phyloP scores from a whole-genome alignment of 2,113 vertebrate species.

The Thryonomys swinderianus region DNA sequence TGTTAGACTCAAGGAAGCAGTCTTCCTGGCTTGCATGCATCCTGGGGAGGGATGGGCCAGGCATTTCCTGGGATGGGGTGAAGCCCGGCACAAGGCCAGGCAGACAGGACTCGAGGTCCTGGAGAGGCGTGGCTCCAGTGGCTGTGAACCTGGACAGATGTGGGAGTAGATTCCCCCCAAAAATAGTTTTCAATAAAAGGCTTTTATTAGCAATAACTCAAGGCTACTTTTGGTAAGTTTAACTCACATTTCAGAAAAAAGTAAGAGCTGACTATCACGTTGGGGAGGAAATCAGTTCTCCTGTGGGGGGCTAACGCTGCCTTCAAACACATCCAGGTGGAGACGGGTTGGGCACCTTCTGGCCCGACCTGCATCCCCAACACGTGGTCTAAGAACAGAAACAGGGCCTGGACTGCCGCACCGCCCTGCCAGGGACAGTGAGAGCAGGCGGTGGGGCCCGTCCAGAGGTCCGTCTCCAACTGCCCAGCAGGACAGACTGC shows the following conservation, averaged over 20 bases:
- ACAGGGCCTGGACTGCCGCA: background rate
- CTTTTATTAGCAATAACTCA: background rate
- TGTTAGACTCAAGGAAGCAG: background rate
- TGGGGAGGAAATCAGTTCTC: background rate
- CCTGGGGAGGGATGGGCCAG: background rate
- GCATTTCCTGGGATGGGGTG: accelerated
- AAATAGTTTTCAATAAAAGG: background rate
- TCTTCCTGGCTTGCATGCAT: background rate
- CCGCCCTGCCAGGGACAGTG: background rate
- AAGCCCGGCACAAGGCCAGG: accelerated
- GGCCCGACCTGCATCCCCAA: background rate
- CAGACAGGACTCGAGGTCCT: accelerated
- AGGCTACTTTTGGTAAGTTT: background rate
- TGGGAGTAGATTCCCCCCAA: background rate
- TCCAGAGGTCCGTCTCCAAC: background rate
- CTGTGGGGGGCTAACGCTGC: background rate
- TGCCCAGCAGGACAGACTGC: accelerated
- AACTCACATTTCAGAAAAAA: background rate
- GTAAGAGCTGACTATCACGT: accelerated
- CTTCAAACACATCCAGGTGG: background rate
- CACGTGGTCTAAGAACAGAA: background rate
- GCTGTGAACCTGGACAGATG: accelerated
- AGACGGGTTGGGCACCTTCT: accelerated
- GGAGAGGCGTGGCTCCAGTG: accelerated
- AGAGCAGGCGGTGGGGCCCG: background rate